A percentile compares a stretch with the other conserved stretches of the same genome.
phyloP scores from a whole-genome alignment of 1,140 invertebrate genomes.

The Hestina assimilis region DNA sequence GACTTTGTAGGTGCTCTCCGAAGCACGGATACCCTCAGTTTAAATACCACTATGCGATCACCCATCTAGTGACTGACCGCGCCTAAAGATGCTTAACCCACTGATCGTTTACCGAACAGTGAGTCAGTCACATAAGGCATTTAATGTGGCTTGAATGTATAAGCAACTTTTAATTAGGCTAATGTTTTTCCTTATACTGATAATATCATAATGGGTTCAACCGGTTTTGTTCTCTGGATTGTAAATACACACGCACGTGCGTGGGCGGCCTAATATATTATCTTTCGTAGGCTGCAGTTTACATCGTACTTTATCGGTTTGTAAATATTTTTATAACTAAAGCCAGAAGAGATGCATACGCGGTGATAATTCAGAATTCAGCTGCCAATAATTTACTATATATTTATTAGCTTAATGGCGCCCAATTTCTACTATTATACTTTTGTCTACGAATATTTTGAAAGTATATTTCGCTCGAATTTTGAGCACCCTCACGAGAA shows the following conservation, averaged over 20 bases:
- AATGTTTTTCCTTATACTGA: too few relatives aligned
- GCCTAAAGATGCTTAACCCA: too few relatives aligned
- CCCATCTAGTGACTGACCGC: too few relatives aligned
- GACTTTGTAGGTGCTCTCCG: too few relatives aligned
- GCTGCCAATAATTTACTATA: constrained; percentile 13
- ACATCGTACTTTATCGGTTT: constrained; percentile 29
- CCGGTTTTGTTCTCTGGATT: too few relatives aligned
- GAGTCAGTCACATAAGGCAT: too few relatives aligned
- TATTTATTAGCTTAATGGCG: constrained; percentile 15
- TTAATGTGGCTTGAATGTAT: too few relatives aligned
- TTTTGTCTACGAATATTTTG: not conserved
- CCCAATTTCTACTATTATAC: constrained; percentile 4
- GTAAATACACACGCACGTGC: not conserved
- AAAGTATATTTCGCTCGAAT: not conserved
- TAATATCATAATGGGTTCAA: too few relatives aligned
- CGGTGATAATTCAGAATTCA: constrained; percentile 16
- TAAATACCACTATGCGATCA: too few relatives aligned
- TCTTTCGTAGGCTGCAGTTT: constrained; percentile 26
- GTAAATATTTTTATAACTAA: constrained; percentile 31
- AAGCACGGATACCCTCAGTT: too few relatives aligned
- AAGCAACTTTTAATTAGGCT: too few relatives aligned
- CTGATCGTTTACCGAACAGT: too few relatives aligned
- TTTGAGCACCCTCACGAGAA: not conserved
- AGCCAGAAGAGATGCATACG: constrained; percentile 5
- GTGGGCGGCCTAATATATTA: constrained; percentile 24